phyloP scores from a whole-genome alignment of 1,140 invertebrate genomes.

The Temnothorax nylanderi region DNA sequence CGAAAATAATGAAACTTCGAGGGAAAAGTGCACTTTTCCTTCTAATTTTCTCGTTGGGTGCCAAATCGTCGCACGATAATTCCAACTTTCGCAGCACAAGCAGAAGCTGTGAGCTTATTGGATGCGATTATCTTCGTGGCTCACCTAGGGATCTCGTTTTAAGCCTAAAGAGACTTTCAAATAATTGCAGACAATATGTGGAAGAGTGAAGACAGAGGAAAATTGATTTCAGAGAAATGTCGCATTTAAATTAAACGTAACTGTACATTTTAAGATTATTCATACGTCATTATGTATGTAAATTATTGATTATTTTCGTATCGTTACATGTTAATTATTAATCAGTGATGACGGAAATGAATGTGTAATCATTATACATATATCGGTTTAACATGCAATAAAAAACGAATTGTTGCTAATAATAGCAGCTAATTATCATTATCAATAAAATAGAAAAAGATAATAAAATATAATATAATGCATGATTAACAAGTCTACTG shows the following conservation, averaged over 20 bases:
- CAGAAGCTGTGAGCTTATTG: conserved; percentile 45
- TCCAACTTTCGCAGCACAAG: conserved; percentile 53
- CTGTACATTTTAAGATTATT: conserved; percentile 31
- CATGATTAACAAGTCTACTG: background rate
- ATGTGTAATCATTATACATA: conserved; percentile 35
- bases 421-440: conserved; percentile 32
- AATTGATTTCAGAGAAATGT: conserved; percentile 14
- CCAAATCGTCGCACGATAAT: conserved; percentile 64
- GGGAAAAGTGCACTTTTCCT: conserved; percentile 46
- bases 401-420: conserved; percentile 37
- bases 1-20: conserved; percentile 41
- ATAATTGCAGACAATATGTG: conserved; percentile 29
- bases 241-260: background rate
- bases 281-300: conserved; percentile 15
- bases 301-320: conserved; percentile 40
- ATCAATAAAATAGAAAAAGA: conserved; percentile 29
- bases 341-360: conserved; percentile 38
- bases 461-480: conserved; percentile 31
- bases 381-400: conserved; percentile 26
- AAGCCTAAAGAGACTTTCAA: conserved; percentile 25
- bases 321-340: conserved; percentile 48
- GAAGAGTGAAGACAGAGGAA: background rate
- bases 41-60: conserved; percentile 66
- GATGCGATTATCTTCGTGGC: conserved; percentile 36
- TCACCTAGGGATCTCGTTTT: conserved; percentile 28